Base-by-base conservation (phyloP, 1,140 invertebrate genomes). In the Neodiprion pinetum region DNA sequence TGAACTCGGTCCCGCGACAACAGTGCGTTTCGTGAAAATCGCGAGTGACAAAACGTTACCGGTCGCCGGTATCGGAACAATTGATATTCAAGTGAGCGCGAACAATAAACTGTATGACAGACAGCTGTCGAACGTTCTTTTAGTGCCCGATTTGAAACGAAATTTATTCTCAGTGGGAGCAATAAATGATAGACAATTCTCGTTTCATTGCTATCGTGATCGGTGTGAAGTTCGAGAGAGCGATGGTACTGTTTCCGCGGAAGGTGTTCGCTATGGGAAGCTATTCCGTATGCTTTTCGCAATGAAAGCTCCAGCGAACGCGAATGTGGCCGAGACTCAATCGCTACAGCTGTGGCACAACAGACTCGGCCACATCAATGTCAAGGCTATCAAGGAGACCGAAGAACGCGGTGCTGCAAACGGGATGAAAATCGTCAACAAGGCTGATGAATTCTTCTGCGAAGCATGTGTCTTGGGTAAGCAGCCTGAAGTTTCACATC, bases 161-260 rank as follows among this genome's bases (percentile, higher is more conserved):
- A 77, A 80, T 72, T 73, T 80, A 47, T 77, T 80, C 65, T 79
- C 79, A 76, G 74, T 73, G 28, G 74, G 40, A 67, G 47, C 66
- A 69, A 40, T 61, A 70, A 76, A 76, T 21, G 71, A 73, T 47
- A 72, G 74, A 72, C 74, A 77, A 23, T 21, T 67, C 40, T 28
- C 28, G 28, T 28, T 28, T 28, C 28, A 28, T 28, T 28, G 28
- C 28, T 28, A 28, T 28, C 28, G 28, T 28, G 28, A 28, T 28
- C 5, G 28, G 28, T 28, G 28, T 28, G 28, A 28, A 28, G 28
- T 78, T 23, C 40, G 3, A 48, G 72, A 74, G 50, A 72, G 74
- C 67, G 65, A 12, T 49, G 53, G 76, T 67, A 74, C 78, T 66
- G 48, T 76, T 69, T 74, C 76, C 49, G 66, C 72, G 70, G 78